Conservation (phyloP, 1,140 invertebrate genomes). For the Aphelenchoides fujianensis region DNA sequence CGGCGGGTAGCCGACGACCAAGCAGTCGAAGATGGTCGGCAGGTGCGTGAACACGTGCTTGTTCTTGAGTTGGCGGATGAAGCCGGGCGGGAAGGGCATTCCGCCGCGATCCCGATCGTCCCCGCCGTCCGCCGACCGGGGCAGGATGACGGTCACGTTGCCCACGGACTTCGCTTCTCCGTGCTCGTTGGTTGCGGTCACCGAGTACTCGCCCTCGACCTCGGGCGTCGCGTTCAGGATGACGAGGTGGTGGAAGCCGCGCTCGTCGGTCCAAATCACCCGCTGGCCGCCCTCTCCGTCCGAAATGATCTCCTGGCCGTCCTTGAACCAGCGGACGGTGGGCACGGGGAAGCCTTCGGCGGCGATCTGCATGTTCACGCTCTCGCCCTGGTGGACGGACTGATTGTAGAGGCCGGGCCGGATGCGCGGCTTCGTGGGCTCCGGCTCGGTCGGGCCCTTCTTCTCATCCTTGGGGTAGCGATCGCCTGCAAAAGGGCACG, state of each 20-base stretch:
- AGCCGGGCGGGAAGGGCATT: slow-evolving; percentile 61
- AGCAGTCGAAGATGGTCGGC: slow-evolving; percentile 61
- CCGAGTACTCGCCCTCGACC: slow-evolving; percentile 59
- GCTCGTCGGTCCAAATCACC: slow-evolving; percentile 59
- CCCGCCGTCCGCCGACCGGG: slow-evolving; percentile 37
- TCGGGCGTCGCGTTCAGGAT: slow-evolving; percentile 48
- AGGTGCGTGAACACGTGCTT: slow-evolving; percentile 62
- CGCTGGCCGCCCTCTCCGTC: slow-evolving; percentile 57
- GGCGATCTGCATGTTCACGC: slow-evolving; percentile 44
- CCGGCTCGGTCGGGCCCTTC: slow-evolving; percentile 39
- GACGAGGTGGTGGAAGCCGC: slow-evolving; percentile 59
- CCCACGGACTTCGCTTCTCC: slow-evolving; percentile 57
- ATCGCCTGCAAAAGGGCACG: slow-evolving; percentile 43
- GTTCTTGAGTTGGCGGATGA: slow-evolving; percentile 61
- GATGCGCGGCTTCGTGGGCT: slow-evolving; percentile 59
- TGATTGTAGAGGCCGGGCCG: slow-evolving; percentile 61
- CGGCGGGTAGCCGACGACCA: slow-evolving; percentile 60
- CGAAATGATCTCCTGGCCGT: slow-evolving; percentile 52
- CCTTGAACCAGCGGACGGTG: slow-evolving; percentile 61
- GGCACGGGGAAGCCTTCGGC: slow-evolving; percentile 18
- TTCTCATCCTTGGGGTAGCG: slow-evolving; percentile 35
- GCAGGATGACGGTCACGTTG: slow-evolving; percentile 53
- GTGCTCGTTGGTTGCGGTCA: slow-evolving; percentile 56
- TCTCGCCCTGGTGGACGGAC: slow-evolving; percentile 51
- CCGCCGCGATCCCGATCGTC: slow-evolving; percentile 34